Percentiles rank a stretch among this genome's conserved stretches.
Evolutionary conservation across 2,888 invertebrate species (phyloP).

Genomic region (Drosophila cracens): DNA sequence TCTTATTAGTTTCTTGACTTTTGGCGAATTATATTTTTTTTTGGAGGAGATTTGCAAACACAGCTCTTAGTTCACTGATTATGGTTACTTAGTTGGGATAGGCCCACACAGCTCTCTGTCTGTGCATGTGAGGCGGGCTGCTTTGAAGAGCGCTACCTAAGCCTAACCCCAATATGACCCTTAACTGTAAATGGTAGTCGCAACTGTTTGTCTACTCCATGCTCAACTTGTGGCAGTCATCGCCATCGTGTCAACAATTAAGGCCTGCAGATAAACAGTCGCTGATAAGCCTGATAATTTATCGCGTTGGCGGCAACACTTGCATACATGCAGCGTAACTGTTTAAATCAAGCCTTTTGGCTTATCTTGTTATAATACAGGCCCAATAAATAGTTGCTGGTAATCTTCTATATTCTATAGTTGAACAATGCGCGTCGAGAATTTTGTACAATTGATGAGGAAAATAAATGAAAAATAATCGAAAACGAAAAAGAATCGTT

Average conservation of each 20-base stretch:
- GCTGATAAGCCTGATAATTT: constrained; percentile 35
- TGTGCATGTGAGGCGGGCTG: constrained; percentile 14
- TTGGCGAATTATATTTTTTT: constrained; percentile 8
- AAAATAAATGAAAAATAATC: neutral
- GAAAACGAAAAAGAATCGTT: neutral
- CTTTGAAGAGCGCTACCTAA: constrained; percentile 39
- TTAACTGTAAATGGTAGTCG: constrained; percentile 41
- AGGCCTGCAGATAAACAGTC: constrained; percentile 30
- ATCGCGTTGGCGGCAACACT: constrained; percentile 20
- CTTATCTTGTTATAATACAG: constrained; percentile 35
- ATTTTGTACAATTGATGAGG: neutral
- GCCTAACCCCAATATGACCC: constrained; percentile 29
- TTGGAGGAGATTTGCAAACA: constrained; percentile 21
- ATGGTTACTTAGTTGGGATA: constrained; percentile 57
- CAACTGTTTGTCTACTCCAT: constrained; percentile 17
- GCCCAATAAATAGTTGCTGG: constrained; percentile 40
- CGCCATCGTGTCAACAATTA: constrained; percentile 43
- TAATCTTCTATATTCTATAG: constrained; percentile 11
- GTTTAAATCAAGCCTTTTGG: constrained; percentile 18
- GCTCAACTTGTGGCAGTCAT: constrained; percentile 32
- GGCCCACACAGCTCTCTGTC: constrained; percentile 17
- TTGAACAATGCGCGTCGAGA: neutral
- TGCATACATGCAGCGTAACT: neutral
- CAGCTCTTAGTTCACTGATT: constrained; percentile 18
- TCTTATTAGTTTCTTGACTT: constrained; percentile 52